Percentiles rank a stretch among this genome's conserved stretches.
These are phyloP conservation scores for Serranus cabrilla DNA, from an alignment of 2,797 vertebrate genomes.

Conservation along the genomic window DNA sequence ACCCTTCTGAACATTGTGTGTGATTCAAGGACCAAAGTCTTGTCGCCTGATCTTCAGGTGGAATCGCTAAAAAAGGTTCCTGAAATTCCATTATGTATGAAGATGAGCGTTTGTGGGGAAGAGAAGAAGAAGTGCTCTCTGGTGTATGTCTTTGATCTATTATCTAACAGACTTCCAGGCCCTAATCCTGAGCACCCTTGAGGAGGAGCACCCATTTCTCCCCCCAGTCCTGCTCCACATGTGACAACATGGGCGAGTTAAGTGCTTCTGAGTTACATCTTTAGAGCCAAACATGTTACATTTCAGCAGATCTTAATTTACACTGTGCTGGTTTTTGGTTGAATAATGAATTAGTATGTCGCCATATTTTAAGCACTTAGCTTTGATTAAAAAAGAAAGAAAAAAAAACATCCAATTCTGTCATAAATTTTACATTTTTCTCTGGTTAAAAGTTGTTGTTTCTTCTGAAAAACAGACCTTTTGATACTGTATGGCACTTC, in stretches of 20 bases:
- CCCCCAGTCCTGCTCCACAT: conserved; percentile 41
- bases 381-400: background rate
- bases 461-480: conserved; percentile 62
- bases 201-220: conserved; percentile 53
- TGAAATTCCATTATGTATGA: conserved; percentile 74
- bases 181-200: conserved; percentile 82
- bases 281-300: conserved; percentile 2
- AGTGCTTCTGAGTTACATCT: conserved; percentile 47
- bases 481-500: conserved; percentile 84
- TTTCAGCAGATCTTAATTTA: background rate
- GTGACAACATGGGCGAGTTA: conserved; percentile 71
- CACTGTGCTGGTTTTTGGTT: background rate
- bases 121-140: conserved; percentile 70
- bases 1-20: conserved; percentile 39
- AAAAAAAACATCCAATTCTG: background rate
- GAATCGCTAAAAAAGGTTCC: conserved; percentile 43
- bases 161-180: conserved; percentile 85
- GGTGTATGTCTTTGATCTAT: conserved; percentile 85
- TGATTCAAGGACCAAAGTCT: conserved; percentile 44
- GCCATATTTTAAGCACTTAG: background rate
- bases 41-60: conserved; percentile 53
- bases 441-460: conserved; percentile 10
- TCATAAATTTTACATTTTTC: background rate
- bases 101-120: conserved; percentile 75
- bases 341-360: background rate